Percentiles rank a stretch among this genome's conserved stretches.
These are phyloP conservation scores for Macrophya annulata DNA, from an alignment of 2,888 invertebrate genomes.

Conservation along the genomic window DNA sequence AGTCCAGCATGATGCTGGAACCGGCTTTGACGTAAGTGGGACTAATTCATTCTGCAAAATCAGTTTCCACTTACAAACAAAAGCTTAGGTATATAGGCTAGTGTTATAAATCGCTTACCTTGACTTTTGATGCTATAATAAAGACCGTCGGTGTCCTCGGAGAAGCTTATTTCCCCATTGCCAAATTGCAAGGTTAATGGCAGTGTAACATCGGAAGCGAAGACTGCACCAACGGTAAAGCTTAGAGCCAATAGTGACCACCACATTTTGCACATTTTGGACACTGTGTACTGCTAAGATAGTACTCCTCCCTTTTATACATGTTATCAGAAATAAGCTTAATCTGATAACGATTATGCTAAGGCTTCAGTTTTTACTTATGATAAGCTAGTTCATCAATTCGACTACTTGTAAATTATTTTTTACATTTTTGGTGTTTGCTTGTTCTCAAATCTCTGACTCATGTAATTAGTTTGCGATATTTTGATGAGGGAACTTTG, in stretches of 20 bases:
- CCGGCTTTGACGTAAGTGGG: neutral
- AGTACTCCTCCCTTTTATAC: neutral
- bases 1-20: neutral
- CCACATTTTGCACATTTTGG: conserved; percentile 17
- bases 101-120: neutral
- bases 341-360: neutral
- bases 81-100: neutral
- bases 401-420: neutral
- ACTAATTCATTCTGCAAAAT: neutral
- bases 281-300: conserved; percentile 1
- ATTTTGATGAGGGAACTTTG: neutral
- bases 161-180: neutral
- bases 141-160: neutral
- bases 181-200: conserved; percentile 15
- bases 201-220: conserved; percentile 27
- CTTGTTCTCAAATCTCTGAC: neutral
- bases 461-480: neutral
- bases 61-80: neutral
- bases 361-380: neutral
- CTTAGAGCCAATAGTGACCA: conserved; percentile 26
- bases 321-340: neutral
- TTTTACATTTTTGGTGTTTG: neutral
- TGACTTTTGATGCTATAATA: neutral
- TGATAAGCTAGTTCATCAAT: neutral
- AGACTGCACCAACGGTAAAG: neutral